These are phyloP conservation scores for Lycocorax pyrrhopterus DNA, from an alignment of 2,113 vertebrate species.

Conservation along the genomic window DNA sequence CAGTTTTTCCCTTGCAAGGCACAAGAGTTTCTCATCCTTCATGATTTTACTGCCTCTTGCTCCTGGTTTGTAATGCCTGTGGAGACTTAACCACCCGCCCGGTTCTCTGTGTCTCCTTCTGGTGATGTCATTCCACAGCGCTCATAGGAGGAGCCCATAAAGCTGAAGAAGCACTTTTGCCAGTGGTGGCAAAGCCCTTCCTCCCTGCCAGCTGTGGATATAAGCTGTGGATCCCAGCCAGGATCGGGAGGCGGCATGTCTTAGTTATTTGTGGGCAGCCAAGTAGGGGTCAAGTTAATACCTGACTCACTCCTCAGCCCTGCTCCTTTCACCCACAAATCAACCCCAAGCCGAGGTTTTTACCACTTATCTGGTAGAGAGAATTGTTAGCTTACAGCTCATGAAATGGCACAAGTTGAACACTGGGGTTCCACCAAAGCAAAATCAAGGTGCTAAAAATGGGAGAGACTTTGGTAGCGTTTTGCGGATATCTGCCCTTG, in stretches of 20 bases:
- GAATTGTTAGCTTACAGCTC: not conserved
- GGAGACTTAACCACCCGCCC: not conserved
- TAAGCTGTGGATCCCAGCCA: not conserved
- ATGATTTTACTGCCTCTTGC: not conserved
- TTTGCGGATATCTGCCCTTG: not conserved
- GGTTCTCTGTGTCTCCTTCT: not conserved
- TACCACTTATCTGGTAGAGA: not conserved
- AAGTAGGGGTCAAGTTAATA: not conserved
- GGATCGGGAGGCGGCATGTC: fast-evolving
- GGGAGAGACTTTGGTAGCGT: not conserved
- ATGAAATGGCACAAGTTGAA: not conserved
- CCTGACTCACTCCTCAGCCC: not conserved
- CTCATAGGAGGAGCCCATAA: not conserved
- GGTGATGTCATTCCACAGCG: not conserved
- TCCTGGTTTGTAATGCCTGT: not conserved
- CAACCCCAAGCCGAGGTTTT: not conserved
- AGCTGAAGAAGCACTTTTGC: not conserved
- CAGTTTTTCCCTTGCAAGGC: not conserved
- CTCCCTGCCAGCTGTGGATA: not conserved
- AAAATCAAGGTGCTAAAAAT: not conserved
- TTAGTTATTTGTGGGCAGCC: not conserved
- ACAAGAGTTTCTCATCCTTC: not conserved
- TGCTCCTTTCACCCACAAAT: not conserved
- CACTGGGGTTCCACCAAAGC: not conserved
- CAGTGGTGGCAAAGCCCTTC: not conserved